Base-by-base conservation (phyloP, 2,113 vertebrate genomes). In the Oncorhynchus mykiss region DNA sequence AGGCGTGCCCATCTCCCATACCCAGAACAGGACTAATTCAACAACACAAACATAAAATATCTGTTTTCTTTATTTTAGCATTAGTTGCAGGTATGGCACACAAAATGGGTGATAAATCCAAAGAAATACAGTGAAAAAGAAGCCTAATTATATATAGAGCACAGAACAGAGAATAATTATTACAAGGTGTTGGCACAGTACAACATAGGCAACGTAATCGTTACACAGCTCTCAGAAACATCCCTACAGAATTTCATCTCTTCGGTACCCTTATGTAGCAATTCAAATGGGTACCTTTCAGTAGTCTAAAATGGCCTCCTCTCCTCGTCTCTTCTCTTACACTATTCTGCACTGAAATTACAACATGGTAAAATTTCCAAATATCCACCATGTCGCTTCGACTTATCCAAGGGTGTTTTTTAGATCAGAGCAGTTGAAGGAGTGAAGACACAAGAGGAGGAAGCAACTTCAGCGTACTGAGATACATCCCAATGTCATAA, bases 51-150 rank as follows among this genome's bases (percentile, higher is more conserved):
- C 69, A 75, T 90, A 91, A 93, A 93, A 93, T 92, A 91, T 85
- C 86, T 82, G 78, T 88, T 91, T 88, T 90, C 85, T 93, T 92
- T 92, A 90, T 92, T 91, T 91, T 89, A 88, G 90, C 88, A 92
- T 92, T 91, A 93, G 91, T 92, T 93, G 89, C 92, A 92, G 87
- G 85, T 91, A 89, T 91, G 91, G 85, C 87, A 91, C 86, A 89
- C 88, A 91, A 88, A 89, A 90, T 76, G 87, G 83, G 85, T 90
- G 90, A 88, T 86, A 88, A 92, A 89, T 90, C 73, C 82, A 93
- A 93, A 93, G 85, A 74, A 93, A 92, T 85, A 87, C 84, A 89
- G 86, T 85, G 86, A 84, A 89, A 88, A 68, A 88, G 83, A 92
- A 90, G 90, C 88, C 86, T 86, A 82, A 87, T 88, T 79, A 70